These are phyloP conservation scores for Rhinoraja longicauda DNA, from an alignment of 2,797 vertebrate genomes.

Conservation along the genomic window DNA sequence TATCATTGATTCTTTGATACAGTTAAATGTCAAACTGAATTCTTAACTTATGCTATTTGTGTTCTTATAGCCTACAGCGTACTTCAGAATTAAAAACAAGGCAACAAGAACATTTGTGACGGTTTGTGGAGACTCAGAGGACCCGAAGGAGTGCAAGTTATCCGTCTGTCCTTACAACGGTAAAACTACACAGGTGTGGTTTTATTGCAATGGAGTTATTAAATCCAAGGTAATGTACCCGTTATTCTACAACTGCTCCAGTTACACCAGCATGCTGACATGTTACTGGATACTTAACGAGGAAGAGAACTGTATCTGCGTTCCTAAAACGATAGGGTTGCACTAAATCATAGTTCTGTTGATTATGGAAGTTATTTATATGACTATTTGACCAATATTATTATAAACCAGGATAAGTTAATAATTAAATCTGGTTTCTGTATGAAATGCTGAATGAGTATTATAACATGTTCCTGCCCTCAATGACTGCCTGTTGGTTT, in stretches of 20 bases:
- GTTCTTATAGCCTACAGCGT: conserved; percentile 59
- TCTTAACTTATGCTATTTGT: background rate
- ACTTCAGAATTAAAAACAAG: conserved; percentile 63
- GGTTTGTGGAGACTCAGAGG: conserved; percentile 49
- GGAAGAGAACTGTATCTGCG: too few relatives aligned
- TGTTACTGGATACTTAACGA: background rate
- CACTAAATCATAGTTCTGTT: background rate
- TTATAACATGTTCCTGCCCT: background rate
- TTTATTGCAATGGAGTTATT: conserved; percentile 63
- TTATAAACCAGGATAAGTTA: background rate
- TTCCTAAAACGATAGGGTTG: background rate
- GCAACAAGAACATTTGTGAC: conserved; percentile 61
- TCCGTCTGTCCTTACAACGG: conserved; percentile 50
- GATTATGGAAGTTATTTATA: conserved; percentile 2
- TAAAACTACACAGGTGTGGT: conserved; percentile 65
- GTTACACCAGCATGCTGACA: background rate
- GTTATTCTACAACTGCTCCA: background rate
- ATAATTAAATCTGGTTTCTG: background rate
- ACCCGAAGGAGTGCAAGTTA: conserved; percentile 55
- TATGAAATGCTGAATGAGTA: too few relatives aligned
- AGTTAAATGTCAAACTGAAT: background rate
- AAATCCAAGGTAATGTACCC: conserved; percentile 65
- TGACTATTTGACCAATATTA: background rate
- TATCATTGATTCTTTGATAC: background rate
- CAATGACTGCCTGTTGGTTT: background rate